Percentiles rank a stretch among this genome's conserved stretches.
These are phyloP conservation scores for Drosophila jambulina DNA, from an alignment of 1,140 invertebrate species.

Conservation along the genomic window DNA sequence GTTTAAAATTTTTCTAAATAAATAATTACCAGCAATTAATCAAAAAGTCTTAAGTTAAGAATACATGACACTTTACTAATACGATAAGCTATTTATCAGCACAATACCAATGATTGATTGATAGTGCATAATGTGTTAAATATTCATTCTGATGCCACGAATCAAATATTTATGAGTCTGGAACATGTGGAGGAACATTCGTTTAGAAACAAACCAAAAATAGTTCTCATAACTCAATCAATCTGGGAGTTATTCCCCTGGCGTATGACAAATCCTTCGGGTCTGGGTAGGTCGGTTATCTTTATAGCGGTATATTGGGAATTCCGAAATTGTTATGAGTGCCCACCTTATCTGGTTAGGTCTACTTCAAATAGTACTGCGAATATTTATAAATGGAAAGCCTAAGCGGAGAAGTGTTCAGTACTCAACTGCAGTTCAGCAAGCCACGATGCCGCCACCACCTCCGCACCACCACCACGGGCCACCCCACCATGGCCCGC, in stretches of 20 bases:
- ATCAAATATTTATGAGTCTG: constrained; percentile 1
- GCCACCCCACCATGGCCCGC: constrained; percentile 14
- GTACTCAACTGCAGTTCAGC: constrained; percentile 27
- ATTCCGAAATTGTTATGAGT: constrained; percentile 25
- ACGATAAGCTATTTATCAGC: constrained; percentile 23
- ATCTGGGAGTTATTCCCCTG: constrained; percentile 2
- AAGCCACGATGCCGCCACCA: constrained; percentile 36
- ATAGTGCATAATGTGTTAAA: background rate
- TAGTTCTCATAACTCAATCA: constrained; percentile 1
- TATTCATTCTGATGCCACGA: background rate
- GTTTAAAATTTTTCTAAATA: no score
- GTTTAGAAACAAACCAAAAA: constrained; percentile 3
- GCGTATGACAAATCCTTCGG: constrained; percentile 12
- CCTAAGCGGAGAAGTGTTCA: constrained; percentile 1
- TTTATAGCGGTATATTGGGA: constrained; percentile 39
- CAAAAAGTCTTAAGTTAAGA: constrained; percentile 3
- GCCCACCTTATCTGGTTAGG: constrained; percentile 16
- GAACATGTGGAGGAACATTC: background rate
- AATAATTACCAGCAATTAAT: constrained; percentile 21
- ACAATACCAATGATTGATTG: constrained; percentile 24
- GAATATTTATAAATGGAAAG: constrained; percentile 32
- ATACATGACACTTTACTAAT: constrained; percentile 22
- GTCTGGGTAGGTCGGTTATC: constrained; percentile 21
- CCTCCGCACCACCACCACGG: constrained; percentile 31
- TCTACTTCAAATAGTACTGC: constrained; percentile 22